phyloP scores from a whole-genome alignment of 2,888 invertebrate species.

The Lasioglossum leucozonium region DNA sequence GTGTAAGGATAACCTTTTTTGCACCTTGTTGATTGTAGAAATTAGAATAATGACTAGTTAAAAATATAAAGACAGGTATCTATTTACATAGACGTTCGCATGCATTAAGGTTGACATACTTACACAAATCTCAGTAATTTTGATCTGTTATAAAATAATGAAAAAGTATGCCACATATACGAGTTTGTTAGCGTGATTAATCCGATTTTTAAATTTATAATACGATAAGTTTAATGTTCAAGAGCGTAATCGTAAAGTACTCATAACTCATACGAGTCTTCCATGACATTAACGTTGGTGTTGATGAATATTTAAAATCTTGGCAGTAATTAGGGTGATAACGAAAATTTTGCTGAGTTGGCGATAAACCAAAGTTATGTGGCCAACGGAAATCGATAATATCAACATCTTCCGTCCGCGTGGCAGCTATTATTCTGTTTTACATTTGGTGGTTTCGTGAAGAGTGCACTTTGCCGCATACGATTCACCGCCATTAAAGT shows the following conservation, averaged over 20 bases:
- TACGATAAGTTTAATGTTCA: background rate
- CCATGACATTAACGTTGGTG: background rate
- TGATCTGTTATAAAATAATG: background rate
- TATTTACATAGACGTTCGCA: background rate
- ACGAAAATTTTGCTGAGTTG: constrained; percentile 14
- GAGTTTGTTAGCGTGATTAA: background rate
- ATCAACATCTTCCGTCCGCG: constrained; percentile 57
- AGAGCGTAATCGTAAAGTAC: background rate
- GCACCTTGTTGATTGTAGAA: background rate
- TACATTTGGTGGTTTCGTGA: constrained; percentile 23
- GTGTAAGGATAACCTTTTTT: background rate
- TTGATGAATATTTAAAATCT: constrained; percentile 3
- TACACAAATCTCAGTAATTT: background rate
- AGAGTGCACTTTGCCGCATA: constrained; percentile 14
- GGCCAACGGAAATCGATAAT: constrained; percentile 50
- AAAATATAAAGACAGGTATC: background rate
- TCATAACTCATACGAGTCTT: too few relatives aligned
- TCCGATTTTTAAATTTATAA: background rate
- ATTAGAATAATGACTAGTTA: background rate
- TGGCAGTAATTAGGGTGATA: background rate
- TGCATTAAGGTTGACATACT: background rate
- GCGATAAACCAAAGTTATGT: constrained; percentile 12
- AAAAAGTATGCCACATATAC: background rate
- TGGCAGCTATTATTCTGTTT: constrained; percentile 53
- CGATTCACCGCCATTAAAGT: constrained; percentile 62